Evolutionary conservation across 2,888 invertebrate species (phyloP).

Genomic region (Colletes collaris): DNA sequence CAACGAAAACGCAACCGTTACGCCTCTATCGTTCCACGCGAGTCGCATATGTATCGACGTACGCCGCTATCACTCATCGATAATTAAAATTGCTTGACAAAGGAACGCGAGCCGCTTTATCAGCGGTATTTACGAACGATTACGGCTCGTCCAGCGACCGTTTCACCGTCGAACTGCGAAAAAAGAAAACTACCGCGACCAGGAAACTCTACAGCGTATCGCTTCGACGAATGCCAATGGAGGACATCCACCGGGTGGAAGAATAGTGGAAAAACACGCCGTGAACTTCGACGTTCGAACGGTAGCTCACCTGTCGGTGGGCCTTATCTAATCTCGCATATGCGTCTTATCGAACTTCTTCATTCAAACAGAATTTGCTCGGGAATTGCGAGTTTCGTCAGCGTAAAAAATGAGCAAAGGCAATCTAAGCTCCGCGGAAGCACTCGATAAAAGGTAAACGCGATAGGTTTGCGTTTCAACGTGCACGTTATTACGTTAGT

Average conservation of each 20-base stretch:
- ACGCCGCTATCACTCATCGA: slow-evolving; percentile 27
- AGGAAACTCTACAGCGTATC: not conserved
- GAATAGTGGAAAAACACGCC: not conserved
- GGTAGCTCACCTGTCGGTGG: slow-evolving; percentile 59
- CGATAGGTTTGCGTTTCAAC: not conserved
- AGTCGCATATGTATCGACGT: not conserved
- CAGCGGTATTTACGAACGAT: slow-evolving; percentile 25
- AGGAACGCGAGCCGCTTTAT: slow-evolving; percentile 25
- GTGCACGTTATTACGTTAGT: not conserved
- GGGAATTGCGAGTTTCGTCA: slow-evolving; percentile 48
- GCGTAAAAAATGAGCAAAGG: slow-evolving; percentile 22
- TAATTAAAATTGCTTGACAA: slow-evolving; percentile 38
- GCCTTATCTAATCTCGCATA: slow-evolving; percentile 66
- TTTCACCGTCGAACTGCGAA: not conserved
- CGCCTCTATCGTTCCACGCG: slow-evolving; percentile 14
- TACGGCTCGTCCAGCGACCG: not conserved
- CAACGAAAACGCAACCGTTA: slow-evolving; percentile 11
- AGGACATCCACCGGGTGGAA: too few species aligned
- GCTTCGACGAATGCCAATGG: too few species aligned
- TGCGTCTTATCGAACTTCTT: slow-evolving; percentile 56
- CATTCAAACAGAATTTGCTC: slow-evolving; percentile 46
- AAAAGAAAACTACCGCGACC: not conserved
- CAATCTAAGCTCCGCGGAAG: slow-evolving; percentile 5
- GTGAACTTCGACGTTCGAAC: slow-evolving; percentile 49
- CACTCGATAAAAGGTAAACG: slow-evolving; percentile 5